Evolutionary conservation across 2,888 invertebrate species (phyloP).

Genomic region (Yponomeuta evonymella): DNA sequence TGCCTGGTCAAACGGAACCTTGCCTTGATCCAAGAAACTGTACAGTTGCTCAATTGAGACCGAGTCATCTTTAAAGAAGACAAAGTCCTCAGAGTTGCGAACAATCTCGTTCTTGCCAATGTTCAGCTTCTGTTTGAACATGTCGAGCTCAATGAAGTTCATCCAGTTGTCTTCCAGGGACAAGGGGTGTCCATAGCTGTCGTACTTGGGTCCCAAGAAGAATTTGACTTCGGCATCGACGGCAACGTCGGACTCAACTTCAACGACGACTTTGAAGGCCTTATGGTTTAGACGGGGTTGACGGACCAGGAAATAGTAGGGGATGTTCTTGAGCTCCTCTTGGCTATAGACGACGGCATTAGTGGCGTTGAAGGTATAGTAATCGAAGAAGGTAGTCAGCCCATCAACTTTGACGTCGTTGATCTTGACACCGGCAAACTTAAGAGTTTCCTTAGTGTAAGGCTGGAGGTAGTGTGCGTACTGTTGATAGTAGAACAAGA

Average conservation of each 20-base stretch:
- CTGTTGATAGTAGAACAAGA: slow-evolving; percentile 73
- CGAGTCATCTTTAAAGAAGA: slow-evolving; percentile 78
- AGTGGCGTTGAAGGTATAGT: slow-evolving; percentile 78
- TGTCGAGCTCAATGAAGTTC: slow-evolving; percentile 79
- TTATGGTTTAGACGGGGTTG: slow-evolving; percentile 84
- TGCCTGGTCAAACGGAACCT: slow-evolving; percentile 70
- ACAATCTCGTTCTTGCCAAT: slow-evolving; percentile 79
- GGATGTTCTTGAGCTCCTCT: slow-evolving; percentile 46
- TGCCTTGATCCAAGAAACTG: slow-evolving; percentile 70
- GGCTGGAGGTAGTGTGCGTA: slow-evolving; percentile 76
- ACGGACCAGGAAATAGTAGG: slow-evolving; percentile 72
- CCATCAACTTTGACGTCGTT: slow-evolving; percentile 77
- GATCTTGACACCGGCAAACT: slow-evolving; percentile 77
- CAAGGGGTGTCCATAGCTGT: slow-evolving; percentile 69
- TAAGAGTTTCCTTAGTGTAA: slow-evolving; percentile 75
- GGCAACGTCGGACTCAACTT: slow-evolving; percentile 76
- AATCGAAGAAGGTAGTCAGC: slow-evolving; percentile 80
- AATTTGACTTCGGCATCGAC: slow-evolving; percentile 77
- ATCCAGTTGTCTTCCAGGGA: slow-evolving; percentile 72
- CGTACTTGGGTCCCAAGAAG: slow-evolving; percentile 83
- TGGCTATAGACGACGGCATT: slow-evolving; percentile 60
- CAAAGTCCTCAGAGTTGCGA: slow-evolving; percentile 80
- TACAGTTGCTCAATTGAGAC: slow-evolving; percentile 77
- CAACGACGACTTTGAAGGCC: slow-evolving; percentile 77
- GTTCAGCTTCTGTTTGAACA: slow-evolving; percentile 74